Base-by-base conservation (phyloP, 2,888 invertebrate genomes). In the Acanthopleura granulata region DNA sequence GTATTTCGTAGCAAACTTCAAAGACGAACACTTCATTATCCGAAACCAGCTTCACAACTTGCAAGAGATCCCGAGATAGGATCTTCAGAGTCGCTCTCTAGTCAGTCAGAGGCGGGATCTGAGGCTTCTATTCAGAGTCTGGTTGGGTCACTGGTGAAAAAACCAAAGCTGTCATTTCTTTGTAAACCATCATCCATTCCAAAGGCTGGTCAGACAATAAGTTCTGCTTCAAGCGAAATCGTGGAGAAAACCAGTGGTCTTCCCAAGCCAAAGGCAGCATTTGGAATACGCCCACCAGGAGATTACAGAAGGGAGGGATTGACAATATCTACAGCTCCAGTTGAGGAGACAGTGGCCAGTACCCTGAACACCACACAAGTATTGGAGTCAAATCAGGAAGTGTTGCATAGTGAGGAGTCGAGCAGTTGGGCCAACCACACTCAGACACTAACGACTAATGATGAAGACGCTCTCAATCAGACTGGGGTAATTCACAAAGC, bases 61-160 rank as follows among this genome's bases (percentile, higher is more conserved):
- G 6, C 29, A 27, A 66, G 25, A 25, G 66, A 66, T 15, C 29
- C 66, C 1, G 66, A 66, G 22, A 66, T 12, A 27, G 66, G 66
- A 16, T 66, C 66, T 66, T 66, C 25, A 27, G 66, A 66, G 29
- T 22, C 22, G 6, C 3, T 66, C 15, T 66, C 66, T 22, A 66
- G 66, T 66, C 22, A 66, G 29, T 66, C 66, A 1, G 66, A 66
- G 18, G 14, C 66, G 6, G 66, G 66, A 66, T 66, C 66, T 1
- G 66, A 66, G 22, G 16, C 29, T 15, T 27, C 25, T 27, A 27
- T 1, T 66, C 66, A 27, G 66, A 57, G 22, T n/a, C 57, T 22
- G 18, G 29, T 16, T 3, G 66, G 25, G 66, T 66, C 66, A 22
- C 66, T 12, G 25, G 16, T 66, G 25, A 66, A 66, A 25, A 66